Evolutionary conservation across 2,113 vertebrate species (phyloP).

Genomic region (Hemicordylus capensis): DNA sequence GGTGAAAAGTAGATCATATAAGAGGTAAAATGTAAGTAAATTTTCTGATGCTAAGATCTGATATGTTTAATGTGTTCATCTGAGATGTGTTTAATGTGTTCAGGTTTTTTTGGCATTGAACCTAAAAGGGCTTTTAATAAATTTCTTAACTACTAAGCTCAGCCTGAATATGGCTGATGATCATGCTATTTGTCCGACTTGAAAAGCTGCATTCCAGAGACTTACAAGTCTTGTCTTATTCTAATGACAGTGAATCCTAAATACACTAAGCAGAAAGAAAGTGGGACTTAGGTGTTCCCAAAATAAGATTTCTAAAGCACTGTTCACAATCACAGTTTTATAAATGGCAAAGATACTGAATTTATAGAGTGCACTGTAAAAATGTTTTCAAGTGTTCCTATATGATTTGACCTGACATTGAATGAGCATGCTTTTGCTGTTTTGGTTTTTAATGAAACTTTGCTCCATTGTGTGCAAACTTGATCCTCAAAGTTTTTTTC

Average conservation of each 20-base stretch:
- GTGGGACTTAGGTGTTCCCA: background rate
- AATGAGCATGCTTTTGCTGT: background rate
- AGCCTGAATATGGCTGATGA: too few relatives aligned
- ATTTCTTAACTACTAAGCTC: background rate
- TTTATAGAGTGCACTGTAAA: background rate
- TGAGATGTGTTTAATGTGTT: background rate
- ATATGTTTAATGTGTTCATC: background rate
- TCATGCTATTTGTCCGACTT: conserved; percentile 18
- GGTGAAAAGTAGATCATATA: background rate
- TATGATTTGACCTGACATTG: background rate
- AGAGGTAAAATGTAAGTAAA: background rate
- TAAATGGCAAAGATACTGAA: background rate
- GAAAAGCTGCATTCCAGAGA: conserved; percentile 20
- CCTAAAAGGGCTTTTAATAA: background rate
- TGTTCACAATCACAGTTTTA: background rate
- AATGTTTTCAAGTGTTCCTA: background rate
- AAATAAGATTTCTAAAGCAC: background rate
- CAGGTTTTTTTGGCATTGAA: background rate
- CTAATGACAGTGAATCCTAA: background rate
- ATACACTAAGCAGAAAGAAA: background rate
- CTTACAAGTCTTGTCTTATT: background rate
- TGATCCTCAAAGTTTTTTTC: background rate
- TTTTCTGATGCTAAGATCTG: background rate
- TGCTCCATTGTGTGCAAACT: background rate
- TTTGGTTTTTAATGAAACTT: background rate